Conservation (phyloP, 2,888 invertebrate genomes). For the Drosophila percnosoma region DNA sequence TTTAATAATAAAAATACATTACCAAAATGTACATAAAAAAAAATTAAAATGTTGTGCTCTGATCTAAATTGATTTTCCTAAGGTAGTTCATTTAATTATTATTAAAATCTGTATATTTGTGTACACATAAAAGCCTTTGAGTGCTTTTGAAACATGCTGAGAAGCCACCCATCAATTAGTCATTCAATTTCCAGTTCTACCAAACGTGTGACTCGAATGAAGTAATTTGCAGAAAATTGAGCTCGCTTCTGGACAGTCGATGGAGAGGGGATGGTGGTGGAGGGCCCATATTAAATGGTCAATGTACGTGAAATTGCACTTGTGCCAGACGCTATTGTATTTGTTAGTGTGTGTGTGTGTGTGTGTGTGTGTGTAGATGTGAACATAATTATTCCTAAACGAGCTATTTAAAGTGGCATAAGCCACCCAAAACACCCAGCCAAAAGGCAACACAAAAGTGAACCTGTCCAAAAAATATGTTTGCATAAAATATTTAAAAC, state of each 20-base stretch:
- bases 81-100: background rate
- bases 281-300: conserved; percentile 36
- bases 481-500: conserved; percentile 78
- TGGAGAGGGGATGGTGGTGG: background rate
- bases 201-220: conserved; percentile 42
- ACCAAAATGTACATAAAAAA: background rate
- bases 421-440: conserved; percentile 5
- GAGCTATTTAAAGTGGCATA: conserved; percentile 68
- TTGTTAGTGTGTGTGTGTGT: background rate
- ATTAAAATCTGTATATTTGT: background rate
- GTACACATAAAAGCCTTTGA: background rate
- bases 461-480: conserved; percentile 59
- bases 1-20: background rate
- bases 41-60: background rate
- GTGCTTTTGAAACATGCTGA: conserved; percentile 2
- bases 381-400: conserved; percentile 73
- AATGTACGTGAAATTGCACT: conserved; percentile 47
- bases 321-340: conserved; percentile 19
- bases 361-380: background rate
- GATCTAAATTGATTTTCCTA: background rate
- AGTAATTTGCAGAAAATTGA: conserved; percentile 52
- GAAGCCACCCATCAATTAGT: conserved; percentile 43
- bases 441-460: conserved; percentile 3
- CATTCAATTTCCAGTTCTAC: background rate
- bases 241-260: background rate